These are phyloP conservation scores for Meloidogyne hapla DNA, from an alignment of 1,140 invertebrate genomes.

Conservation along the genomic window DNA sequence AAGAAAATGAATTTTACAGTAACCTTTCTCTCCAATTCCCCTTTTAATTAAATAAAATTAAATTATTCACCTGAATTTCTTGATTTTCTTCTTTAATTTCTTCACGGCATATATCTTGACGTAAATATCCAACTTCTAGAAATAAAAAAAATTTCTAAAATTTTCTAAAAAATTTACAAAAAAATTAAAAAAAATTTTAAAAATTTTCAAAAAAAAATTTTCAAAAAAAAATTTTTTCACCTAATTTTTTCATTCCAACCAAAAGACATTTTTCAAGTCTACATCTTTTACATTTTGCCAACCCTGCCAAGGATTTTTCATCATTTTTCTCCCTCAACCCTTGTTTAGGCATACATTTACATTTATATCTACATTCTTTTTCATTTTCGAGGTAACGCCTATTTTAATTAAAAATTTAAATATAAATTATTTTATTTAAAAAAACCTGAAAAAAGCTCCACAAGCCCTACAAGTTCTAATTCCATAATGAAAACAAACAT, in stretches of 20 bases:
- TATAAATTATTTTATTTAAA: background rate
- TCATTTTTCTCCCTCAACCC: background rate
- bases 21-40: too few relatives aligned
- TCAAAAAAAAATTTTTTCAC: too few relatives aligned
- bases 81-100: too few relatives aligned
- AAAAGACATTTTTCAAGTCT: background rate
- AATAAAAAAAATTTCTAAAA: too few relatives aligned
- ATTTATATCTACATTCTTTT: background rate
- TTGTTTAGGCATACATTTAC: background rate
- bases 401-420: background rate
- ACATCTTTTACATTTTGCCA: background rate
- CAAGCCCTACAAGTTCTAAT: background rate
- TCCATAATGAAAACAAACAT: background rate
- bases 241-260: background rate
- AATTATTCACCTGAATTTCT: too few relatives aligned
- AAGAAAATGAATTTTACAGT: too few relatives aligned
- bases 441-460: background rate
- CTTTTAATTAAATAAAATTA: too few relatives aligned
- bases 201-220: too few relatives aligned
- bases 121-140: too few relatives aligned
- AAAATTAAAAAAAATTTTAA: too few relatives aligned
- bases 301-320: background rate
- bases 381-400: background rate
- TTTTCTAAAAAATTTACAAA: too few relatives aligned
- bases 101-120: too few relatives aligned